Evolutionary conservation across 1,140 invertebrate species (phyloP).

Genomic region (Zaprionus lachaisei): DNA sequence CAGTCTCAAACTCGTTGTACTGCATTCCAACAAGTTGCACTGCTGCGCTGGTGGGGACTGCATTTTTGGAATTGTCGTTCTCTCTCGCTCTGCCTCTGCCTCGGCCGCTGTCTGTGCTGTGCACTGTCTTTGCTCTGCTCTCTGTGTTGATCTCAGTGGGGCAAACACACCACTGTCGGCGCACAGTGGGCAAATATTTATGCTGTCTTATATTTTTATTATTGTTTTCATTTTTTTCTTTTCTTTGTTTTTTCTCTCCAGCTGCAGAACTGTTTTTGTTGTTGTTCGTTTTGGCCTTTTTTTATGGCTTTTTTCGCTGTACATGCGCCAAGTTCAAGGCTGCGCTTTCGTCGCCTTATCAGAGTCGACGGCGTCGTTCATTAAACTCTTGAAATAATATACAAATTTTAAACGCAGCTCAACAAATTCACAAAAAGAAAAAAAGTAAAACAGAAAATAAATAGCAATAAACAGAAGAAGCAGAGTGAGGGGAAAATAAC

Average conservation of each 20-base stretch:
- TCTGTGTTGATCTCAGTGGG: slow-evolving; percentile 43
- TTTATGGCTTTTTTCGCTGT: slow-evolving; percentile 19
- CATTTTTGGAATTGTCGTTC: slow-evolving; percentile 38
- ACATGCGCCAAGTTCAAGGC: slow-evolving; percentile 70
- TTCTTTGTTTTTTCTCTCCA: slow-evolving; percentile 38
- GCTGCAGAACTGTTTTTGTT: slow-evolving; percentile 48
- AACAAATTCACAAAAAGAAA: slow-evolving; percentile 51
- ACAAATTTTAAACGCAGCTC: slow-evolving; percentile 43
- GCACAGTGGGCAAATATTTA: slow-evolving; percentile 52
- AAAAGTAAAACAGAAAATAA: slow-evolving; percentile 51
- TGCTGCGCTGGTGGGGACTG: slow-evolving; percentile 26
- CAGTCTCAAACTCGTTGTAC: slow-evolving; percentile 67
- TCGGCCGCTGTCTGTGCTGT: neutral
- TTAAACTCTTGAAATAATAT: slow-evolving; percentile 61
- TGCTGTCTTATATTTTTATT: slow-evolving; percentile 30
- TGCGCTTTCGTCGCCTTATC: slow-evolving; percentile 66
- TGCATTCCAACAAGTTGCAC: slow-evolving; percentile 76
- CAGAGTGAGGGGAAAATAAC: slow-evolving; percentile 4
- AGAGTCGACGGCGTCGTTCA: slow-evolving; percentile 43
- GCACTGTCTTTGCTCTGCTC: neutral
- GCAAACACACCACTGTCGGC: slow-evolving; percentile 36
- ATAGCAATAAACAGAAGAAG: neutral
- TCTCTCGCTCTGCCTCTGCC: neutral
- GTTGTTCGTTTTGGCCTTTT: slow-evolving; percentile 56
- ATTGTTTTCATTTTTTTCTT: slow-evolving; percentile 32